phyloP scores from a whole-genome alignment of 2,888 invertebrate genomes.

The Plutella xylostella region DNA sequence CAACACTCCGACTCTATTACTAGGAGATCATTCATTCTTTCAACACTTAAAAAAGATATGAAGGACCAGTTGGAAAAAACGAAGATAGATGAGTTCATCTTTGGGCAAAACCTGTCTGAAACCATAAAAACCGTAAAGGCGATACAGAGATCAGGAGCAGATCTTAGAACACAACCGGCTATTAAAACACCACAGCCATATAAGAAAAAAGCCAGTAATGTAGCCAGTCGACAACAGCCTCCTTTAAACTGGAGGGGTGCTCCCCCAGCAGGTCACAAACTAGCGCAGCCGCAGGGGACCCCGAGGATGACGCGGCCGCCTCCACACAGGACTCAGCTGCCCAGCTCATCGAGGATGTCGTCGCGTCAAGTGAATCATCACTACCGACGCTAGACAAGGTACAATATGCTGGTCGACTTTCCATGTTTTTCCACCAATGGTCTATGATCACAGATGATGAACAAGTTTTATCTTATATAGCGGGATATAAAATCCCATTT shows the following conservation, averaged over 20 bases:
- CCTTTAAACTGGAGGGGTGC: slow-evolving; percentile 14
- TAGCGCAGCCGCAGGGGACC: slow-evolving; percentile 9
- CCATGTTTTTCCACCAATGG: slow-evolving; percentile 13
- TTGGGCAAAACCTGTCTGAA: slow-evolving; percentile 17
- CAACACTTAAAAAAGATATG: slow-evolving; percentile 17
- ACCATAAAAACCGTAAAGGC: slow-evolving; percentile 18
- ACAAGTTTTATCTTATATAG: slow-evolving; percentile 13
- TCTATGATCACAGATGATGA: slow-evolving; percentile 13
- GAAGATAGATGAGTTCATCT: slow-evolving; percentile 12
- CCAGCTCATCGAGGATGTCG: not conserved
- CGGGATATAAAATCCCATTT: slow-evolving; percentile 4
- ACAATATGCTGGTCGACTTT: slow-evolving; percentile 13
- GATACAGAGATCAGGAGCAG: slow-evolving; percentile 14
- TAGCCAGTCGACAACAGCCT: not conserved
- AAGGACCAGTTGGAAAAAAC: slow-evolving; percentile 16
- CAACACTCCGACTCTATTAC: slow-evolving; percentile 15
- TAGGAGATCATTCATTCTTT: slow-evolving; percentile 13
- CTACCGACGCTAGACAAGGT: slow-evolving; percentile 7
- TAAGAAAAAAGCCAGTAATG: not conserved
- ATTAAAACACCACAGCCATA: too few species aligned
- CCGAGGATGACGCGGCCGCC: slow-evolving; percentile 4
- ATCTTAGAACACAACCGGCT: too few species aligned
- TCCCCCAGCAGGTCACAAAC: too few species aligned
- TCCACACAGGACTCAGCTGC: slow-evolving; percentile 1
- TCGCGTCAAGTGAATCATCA: slow-evolving; percentile 1